Conservation (phyloP, 2,888 invertebrate genomes). For the Panorpa germanica region DNA sequence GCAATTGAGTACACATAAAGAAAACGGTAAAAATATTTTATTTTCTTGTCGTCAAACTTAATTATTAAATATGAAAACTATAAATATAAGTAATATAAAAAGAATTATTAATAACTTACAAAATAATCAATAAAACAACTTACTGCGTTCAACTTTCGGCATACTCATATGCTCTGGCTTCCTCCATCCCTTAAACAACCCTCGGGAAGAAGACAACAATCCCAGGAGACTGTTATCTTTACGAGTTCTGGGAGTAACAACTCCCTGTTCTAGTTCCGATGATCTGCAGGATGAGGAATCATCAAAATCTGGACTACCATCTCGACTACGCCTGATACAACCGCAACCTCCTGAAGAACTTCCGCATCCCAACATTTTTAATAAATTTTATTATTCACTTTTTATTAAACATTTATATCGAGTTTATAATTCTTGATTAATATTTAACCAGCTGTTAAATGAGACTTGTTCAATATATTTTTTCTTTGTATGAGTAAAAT, state of each 20-base stretch:
- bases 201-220: conserved; percentile 31
- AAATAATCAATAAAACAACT: conserved; percentile 22
- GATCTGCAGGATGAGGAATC: conserved; percentile 24
- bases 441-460: no score
- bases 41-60: neutral
- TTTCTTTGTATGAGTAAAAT: no score
- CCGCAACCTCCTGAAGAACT: conserved; percentile 25
- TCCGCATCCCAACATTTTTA: no score
- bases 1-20: neutral
- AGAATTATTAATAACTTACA: neutral
- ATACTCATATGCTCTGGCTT: conserved; percentile 49
- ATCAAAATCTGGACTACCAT: conserved; percentile 24
- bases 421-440: no score
- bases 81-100: neutral
- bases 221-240: conserved; percentile 21
- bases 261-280: conserved; percentile 24
- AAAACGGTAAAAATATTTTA: neutral
- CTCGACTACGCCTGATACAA: conserved; percentile 21
- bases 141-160: conserved; percentile 60
- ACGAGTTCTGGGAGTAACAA: conserved; percentile 13
- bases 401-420: no score
- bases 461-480: no score
- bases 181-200: conserved; percentile 46
- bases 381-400: no score
- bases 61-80: neutral